Conservation (phyloP, 1,140 invertebrate genomes). For the Bombus waltoni region DNA sequence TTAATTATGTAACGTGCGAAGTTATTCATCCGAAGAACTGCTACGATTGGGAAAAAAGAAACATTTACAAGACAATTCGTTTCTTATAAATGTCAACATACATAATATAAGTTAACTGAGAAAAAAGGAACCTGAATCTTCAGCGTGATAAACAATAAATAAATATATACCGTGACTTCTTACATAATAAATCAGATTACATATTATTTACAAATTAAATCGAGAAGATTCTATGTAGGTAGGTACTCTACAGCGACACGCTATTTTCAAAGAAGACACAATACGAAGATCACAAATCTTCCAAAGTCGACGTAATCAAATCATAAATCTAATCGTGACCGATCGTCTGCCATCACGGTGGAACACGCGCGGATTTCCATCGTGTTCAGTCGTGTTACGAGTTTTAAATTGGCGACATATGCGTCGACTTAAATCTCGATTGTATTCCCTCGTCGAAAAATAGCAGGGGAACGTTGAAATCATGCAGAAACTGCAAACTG, state of each 20-base stretch:
- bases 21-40: no score
- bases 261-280: not conserved
- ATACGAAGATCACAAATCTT: not conserved
- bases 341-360: no score
- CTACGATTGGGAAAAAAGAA: no score
- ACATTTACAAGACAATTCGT: no score
- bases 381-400: not conserved
- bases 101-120: not conserved
- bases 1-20: not conserved
- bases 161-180: not conserved
- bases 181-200: not conserved
- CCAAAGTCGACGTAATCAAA: not conserved
- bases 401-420: not conserved
- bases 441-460: not conserved
- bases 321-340: not conserved
- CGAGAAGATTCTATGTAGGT: not conserved
- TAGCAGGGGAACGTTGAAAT: not conserved
- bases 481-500: slow-evolving; percentile 12
- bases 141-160: no score
- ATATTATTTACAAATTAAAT: no score
- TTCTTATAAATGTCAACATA: no score
- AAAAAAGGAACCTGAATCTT: not conserved
- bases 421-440: not conserved
- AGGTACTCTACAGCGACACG: not conserved
- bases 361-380: not conserved